Evolutionary conservation across 2,113 vertebrate species (phyloP).

Genomic region (Cebidichthys violaceus): DNA sequence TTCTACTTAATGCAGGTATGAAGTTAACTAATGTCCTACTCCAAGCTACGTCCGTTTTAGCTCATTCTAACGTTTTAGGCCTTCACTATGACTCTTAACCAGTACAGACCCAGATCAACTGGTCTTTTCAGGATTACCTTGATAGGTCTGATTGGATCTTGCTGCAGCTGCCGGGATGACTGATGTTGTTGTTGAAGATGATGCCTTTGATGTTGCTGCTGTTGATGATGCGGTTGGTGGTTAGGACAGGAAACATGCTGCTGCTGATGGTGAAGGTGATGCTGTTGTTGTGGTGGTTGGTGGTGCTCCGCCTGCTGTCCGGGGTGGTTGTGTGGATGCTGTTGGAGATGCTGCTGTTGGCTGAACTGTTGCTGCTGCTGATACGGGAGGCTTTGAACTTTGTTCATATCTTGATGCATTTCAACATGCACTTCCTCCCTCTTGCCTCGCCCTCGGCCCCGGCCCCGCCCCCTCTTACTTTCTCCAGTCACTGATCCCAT

Average conservation of each 20-base stretch:
- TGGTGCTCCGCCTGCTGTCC: conserved; percentile 66
- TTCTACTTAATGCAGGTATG: not conserved
- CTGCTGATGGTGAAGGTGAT: conserved; percentile 72
- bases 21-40: not conserved
- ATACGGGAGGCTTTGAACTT: conserved; percentile 75
- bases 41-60: not conserved
- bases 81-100: not conserved
- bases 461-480: conserved; percentile 75
- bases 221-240: conserved; percentile 68
- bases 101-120: not conserved
- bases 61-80: not conserved
- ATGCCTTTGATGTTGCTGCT: conserved; percentile 64
- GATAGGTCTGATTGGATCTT: conserved; percentile 76
- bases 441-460: conserved; percentile 79
- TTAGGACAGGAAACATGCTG: conserved; percentile 59
- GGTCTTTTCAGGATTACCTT: conserved; percentile 72
- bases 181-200: conserved; percentile 53
- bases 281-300: conserved; percentile 66
- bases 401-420: conserved; percentile 78
- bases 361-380: conserved; percentile 72
- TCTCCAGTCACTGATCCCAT: conserved; percentile 80
- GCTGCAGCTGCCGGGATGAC: conserved; percentile 58
- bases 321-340: conserved; percentile 64
- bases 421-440: conserved; percentile 76
- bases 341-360: conserved; percentile 73